A percentile compares a stretch with the other conserved stretches of the same genome.
Evolutionary conservation across 2,888 invertebrate genomes (phyloP).

Genomic region (Xanthorhoe designata): DNA sequence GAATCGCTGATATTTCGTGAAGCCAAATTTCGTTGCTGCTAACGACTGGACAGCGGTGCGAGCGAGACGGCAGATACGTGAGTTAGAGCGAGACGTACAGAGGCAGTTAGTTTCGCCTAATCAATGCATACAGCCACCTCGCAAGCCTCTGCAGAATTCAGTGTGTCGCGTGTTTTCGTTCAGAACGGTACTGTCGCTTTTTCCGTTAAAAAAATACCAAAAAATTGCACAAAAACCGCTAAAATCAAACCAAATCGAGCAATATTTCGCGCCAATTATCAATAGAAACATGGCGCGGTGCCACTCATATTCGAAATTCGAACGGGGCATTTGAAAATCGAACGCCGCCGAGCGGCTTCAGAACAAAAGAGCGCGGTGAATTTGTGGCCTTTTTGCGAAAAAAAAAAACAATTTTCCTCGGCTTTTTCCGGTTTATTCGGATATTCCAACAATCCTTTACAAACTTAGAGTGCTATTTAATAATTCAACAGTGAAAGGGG

Average conservation of each 20-base stretch:
- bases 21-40: slow-evolving; percentile 79
- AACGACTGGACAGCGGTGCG: slow-evolving; percentile 61
- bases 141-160: slow-evolving; percentile 71
- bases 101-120: slow-evolving; percentile 75
- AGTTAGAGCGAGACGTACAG: slow-evolving; percentile 59
- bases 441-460: slow-evolving; percentile 7
- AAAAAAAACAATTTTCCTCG: slow-evolving; percentile 34
- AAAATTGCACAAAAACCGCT: slow-evolving; percentile 48
- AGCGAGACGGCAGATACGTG: slow-evolving; percentile 52
- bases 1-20: slow-evolving; percentile 64
- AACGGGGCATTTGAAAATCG: slow-evolving; percentile 44
- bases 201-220: slow-evolving; percentile 49
- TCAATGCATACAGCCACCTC: slow-evolving; percentile 79
- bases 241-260: slow-evolving; percentile 34
- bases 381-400: slow-evolving; percentile 57
- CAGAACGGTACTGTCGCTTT: slow-evolving; percentile 59
- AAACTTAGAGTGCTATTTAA: slow-evolving; percentile 23
- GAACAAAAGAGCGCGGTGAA: slow-evolving; percentile 62
- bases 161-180: slow-evolving; percentile 65
- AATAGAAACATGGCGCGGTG: slow-evolving; percentile 22
- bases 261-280: slow-evolving; percentile 28
- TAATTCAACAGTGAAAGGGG: slow-evolving; percentile 22
- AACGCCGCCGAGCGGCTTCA: slow-evolving; percentile 46
- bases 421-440: slow-evolving; percentile 22
- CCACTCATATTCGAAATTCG: slow-evolving; percentile 36